Conservation (phyloP, 2,888 invertebrate species). For the Limnephilus auricula region DNA sequence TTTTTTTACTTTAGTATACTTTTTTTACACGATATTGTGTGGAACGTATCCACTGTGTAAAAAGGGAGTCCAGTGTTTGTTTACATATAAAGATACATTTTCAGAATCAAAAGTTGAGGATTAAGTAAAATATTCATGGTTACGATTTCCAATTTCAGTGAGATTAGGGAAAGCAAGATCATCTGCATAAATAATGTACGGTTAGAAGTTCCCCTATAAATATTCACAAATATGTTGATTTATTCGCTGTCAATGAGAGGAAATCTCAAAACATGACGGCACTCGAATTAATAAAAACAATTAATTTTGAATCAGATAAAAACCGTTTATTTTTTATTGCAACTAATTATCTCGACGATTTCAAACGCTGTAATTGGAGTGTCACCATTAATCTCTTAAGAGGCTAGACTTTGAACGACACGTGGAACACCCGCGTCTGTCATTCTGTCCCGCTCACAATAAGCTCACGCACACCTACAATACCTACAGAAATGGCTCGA, state of each 20-base stretch:
- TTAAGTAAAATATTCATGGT: neutral
- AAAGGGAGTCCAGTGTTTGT: neutral
- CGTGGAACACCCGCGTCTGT: no score
- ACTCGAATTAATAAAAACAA: neutral
- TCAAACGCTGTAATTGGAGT: neutral
- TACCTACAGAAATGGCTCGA: no score
- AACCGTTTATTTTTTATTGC: neutral
- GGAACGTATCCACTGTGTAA: no score
- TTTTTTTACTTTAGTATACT: no score
- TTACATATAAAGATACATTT: neutral
- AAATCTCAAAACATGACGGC: neutral
- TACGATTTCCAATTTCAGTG: constrained; percentile 2
- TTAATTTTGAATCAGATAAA: neutral
- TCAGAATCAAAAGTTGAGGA: neutral
- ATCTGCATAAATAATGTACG: neutral
- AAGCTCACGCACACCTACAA: no score
- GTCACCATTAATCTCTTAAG: neutral
- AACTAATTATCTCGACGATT: neutral
- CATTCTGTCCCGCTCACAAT: no score
- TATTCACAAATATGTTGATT: neutral
- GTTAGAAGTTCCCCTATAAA: neutral
- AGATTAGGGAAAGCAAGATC: neutral
- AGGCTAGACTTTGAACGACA: no score
- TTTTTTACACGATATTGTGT: no score
- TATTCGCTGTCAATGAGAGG: neutral